Conservation (phyloP, 2,797 vertebrate genomes). For the Calcarius lapponicus region DNA sequence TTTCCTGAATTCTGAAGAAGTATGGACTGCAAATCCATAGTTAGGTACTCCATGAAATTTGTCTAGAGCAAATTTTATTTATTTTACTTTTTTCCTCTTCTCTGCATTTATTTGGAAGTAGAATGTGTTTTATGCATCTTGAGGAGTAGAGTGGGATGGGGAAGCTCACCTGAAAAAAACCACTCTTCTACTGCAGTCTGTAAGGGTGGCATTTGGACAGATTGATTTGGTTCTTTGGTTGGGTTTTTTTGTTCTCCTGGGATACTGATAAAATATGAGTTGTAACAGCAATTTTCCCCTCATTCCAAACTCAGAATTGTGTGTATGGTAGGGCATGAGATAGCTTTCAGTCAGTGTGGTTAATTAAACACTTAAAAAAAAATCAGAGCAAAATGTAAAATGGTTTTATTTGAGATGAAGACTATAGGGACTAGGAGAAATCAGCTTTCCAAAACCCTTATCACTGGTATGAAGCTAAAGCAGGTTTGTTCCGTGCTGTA, state of each 20-base stretch:
- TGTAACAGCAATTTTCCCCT: not conserved
- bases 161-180: accelerated
- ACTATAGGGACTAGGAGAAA: not conserved
- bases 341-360: not conserved
- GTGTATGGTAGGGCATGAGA: not conserved
- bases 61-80: not conserved
- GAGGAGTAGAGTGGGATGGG: not conserved
- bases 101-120: not conserved
- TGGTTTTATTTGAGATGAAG: not conserved
- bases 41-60: not conserved
- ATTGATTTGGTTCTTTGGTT: not conserved
- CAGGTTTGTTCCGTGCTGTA: not conserved
- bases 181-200: not conserved
- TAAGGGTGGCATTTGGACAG: not conserved
- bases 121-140: not conserved
- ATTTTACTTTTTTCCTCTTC: not conserved
- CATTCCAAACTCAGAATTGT: not conserved
- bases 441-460: accelerated
- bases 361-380: not conserved
- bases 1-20: not conserved
- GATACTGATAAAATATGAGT: not conserved
- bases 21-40: not conserved
- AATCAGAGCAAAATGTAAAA: not conserved
- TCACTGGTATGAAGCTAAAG: not conserved
- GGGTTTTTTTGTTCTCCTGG: not conserved